Evolutionary conservation across 1,140 invertebrate genomes (phyloP), one percentile per base, ranked within the genome.

Genomic region (Aphis craccivora): DNA sequence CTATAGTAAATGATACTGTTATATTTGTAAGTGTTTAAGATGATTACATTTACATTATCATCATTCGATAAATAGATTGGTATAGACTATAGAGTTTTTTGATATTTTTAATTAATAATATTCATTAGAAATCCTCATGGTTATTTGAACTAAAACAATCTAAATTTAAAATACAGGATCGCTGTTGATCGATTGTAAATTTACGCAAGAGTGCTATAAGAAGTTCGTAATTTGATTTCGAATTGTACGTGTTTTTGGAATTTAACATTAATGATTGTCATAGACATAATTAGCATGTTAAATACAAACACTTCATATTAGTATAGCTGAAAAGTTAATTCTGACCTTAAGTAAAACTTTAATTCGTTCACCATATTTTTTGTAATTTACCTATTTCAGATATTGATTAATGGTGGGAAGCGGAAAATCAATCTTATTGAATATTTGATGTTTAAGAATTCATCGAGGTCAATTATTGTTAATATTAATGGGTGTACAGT

Each of bases 191-290:
- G 35, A 18, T 18, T 30, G 11, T 40, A 40, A 23, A 43, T 55
- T 53, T 53, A 48, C 3, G 20, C 40, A 23, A 20, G 2, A 37
- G 8, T 37, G 48, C 20, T 88, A 23, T n/a, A 53, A 48, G 18
- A 23, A 35, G 20, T 18, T 37, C 7, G 20, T 23, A 22, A 90
- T 55, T 90, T 60, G 2, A 11, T 11, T 55, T n/a, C 43, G 86
- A 48, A 60, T 23, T 14, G 1, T 9, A 48, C 51, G 18, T 60
- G 30, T 43, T 90, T 30, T 89, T 90, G 37, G 88, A 37, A 55
- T 40, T 25, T 18, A 90, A 18, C n/a, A 90, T 43, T 88, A 90
- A 60, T 90, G 88, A 30, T 90, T 90, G 30, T 43, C 37, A 23
- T 43, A n/a, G 43, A 60, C 11, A 11, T 37, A 25, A 60, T 90